phyloP scores from a whole-genome alignment of 2,797 vertebrate genomes.

The Okamejei kenojei region DNA sequence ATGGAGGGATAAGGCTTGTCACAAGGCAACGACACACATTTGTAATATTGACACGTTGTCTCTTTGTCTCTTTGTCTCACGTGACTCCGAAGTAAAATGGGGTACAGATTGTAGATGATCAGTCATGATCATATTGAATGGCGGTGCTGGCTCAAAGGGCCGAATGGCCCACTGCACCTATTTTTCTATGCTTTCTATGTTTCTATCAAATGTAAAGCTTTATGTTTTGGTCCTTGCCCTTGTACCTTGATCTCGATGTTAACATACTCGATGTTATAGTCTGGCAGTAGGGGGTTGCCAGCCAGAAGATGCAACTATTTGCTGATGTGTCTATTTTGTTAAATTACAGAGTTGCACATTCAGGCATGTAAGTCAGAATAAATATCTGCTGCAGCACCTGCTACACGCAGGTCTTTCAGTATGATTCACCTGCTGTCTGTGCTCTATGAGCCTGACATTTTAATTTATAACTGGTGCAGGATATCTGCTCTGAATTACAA shows the following conservation, averaged over 20 bases:
- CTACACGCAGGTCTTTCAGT: neutral
- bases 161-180: no score
- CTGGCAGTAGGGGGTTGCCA: neutral
- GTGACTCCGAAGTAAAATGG: no score
- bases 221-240: neutral
- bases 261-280: neutral
- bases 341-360: neutral
- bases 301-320: neutral
- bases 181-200: neutral
- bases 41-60: no score
- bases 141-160: no score
- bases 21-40: no score
- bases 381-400: neutral
- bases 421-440: neutral
- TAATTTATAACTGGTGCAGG: no score
- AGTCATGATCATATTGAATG: no score
- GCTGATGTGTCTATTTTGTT: neutral
- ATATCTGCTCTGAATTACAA: neutral
- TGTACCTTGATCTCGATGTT: neutral
- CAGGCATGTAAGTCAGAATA: neutral
- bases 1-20: no score
- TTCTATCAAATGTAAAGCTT: neutral
- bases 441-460: neutral
- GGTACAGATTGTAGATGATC: no score
- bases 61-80: no score